Base-by-base conservation (phyloP, 2,113 vertebrate genomes). In the Rhea pennata region DNA sequence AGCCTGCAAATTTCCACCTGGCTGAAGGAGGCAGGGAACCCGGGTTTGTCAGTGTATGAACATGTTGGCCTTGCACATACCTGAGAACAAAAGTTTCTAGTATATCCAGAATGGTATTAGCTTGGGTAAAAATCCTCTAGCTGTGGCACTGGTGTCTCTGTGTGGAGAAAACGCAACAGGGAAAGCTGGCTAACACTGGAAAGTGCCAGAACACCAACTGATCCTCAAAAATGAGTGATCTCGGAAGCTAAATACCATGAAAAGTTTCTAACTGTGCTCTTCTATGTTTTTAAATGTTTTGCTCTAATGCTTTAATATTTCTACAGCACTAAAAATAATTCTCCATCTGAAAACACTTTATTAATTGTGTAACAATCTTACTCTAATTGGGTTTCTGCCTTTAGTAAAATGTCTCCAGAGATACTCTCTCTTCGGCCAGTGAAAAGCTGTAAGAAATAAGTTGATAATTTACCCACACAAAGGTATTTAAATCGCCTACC, bases 401-500 rank as follows among this genome's bases (percentile, higher is more conserved):
- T 94, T 67, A 88, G 67, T 94, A 88, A 88, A 94, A 88, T 6
- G 64, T 85, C 93, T 93, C 93, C 75, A 94, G 96, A 94, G 93
- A 80, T 59, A 87, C 4, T 85, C 54, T 91, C 80, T 95, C 87
- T 94, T 91, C 70, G 82, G 79, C 23, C 95, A 94, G 87, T 64
- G 67, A 93, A 84, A 88, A 81, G 79, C 70, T 88, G 15, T 40
- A 81, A 46, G 84, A 94, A 96, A 88, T 80, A 79, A 96, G 85
- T 80, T 88, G 87, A 91, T 94, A 92, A 96, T 95, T 93, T 84
- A 90, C 64, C 29, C 71, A 90, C 36, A 6, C 90, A 93, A 96
- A 94, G 71, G 90, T 93, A 95, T 95, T 97, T 96, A 96, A 96
- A 95, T 92, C 46, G 78, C 90, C 87, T 90, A 74, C 75, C 84